These are phyloP conservation scores for Menidia menidia DNA, from an alignment of 2,797 vertebrate species.

Conservation along the genomic window DNA sequence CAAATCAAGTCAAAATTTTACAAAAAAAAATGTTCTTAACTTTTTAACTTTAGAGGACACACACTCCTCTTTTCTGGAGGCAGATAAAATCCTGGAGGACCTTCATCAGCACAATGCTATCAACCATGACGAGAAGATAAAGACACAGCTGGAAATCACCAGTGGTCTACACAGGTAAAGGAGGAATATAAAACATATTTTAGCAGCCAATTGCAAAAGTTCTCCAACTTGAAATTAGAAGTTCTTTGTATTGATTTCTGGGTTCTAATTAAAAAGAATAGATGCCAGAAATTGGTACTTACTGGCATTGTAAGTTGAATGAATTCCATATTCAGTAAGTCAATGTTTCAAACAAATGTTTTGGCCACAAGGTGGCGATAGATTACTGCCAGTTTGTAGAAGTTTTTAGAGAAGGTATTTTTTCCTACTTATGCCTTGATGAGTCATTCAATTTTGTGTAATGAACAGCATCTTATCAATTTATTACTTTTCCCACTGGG, in stretches of 20 bases:
- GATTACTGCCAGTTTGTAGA: conserved; percentile 1
- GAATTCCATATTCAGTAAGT: no score
- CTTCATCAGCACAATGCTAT: conserved; percentile 69
- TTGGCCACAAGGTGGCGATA: conserved; percentile 66
- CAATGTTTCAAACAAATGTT: no score
- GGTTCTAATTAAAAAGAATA: not conserved
- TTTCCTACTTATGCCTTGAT: conserved; percentile 1
- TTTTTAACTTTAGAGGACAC: conserved; percentile 74
- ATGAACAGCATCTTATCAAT: conserved; percentile 10
- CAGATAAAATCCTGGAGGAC: conserved; percentile 69
- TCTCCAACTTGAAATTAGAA: not conserved
- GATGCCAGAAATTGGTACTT: no score
- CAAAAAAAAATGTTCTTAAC: conserved; percentile 65
- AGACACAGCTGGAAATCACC: conserved; percentile 72
- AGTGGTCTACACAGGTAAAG: conserved; percentile 76
- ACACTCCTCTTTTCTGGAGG: conserved; percentile 70
- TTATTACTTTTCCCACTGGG: conserved; percentile 3
- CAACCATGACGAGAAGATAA: conserved; percentile 70
- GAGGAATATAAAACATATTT: not conserved
- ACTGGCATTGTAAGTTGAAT: not conserved
- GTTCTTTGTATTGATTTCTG: not conserved
- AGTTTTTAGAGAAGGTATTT: not conserved
- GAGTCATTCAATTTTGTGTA: conserved; percentile 1
- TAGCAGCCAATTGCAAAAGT: not conserved
- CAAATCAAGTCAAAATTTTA: not conserved